Percentiles rank a stretch among this genome's conserved stretches.
Evolutionary conservation across 2,888 invertebrate genomes (phyloP).

Genomic region (Tetanocera ferruginea): DNA sequence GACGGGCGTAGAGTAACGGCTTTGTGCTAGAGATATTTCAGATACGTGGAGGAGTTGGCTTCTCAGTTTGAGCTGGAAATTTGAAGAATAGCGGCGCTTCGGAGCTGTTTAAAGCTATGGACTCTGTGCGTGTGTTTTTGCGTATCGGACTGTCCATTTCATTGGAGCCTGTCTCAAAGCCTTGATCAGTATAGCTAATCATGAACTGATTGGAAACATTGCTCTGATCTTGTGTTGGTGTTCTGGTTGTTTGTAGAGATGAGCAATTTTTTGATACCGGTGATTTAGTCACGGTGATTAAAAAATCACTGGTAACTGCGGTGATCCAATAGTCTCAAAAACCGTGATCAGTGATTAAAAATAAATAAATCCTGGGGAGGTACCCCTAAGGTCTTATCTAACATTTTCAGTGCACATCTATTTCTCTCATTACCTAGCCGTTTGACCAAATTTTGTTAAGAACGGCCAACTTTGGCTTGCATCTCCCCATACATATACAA

Average conservation of each 20-base stretch:
- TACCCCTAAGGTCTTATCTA: no score
- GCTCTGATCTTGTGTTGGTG: neutral
- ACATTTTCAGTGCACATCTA: no score
- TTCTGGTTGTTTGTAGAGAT: neutral
- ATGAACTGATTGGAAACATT: constrained; percentile 28
- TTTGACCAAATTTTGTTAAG: no score
- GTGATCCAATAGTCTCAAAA: no score
- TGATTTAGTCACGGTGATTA: no score
- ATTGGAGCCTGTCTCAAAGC: constrained; percentile 65
- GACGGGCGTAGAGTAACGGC: constrained; percentile 61
- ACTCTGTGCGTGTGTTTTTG: constrained; percentile 7
- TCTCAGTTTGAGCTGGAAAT: constrained; percentile 11
- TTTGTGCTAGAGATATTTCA: constrained; percentile 19
- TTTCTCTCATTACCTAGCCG: no score
- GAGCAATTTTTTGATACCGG: no score
- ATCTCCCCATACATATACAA: no score
- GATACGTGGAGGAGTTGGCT: neutral
- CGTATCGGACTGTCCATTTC: constrained; percentile 60
- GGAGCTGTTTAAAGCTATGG: neutral
- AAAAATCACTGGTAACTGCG: no score
- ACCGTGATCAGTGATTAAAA: no score
- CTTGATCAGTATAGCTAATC: constrained; percentile 62
- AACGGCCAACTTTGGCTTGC: no score
- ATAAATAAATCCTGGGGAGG: no score
- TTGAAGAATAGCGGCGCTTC: constrained; percentile 38